Evolutionary conservation across 2,113 vertebrate genomes (phyloP), one percentile per base, ranked within the genome.

Genomic region (Paracanthobrama guichenoti): DNA sequence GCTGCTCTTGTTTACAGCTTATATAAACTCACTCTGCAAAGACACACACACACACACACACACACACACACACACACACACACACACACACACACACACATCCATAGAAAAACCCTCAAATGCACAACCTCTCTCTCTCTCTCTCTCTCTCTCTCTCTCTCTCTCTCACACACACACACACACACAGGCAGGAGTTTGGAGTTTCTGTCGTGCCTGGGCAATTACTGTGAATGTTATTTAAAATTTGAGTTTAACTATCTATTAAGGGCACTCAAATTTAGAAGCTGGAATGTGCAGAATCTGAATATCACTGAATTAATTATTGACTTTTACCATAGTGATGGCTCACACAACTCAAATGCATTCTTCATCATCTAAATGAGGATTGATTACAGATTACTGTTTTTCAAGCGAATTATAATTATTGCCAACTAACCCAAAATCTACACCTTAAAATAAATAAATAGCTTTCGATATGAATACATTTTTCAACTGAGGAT

Each of bases 1-100:
- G 85, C 83, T 44, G 77, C 85, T 79, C 88, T 89, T 89, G 88
- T 88, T 88, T 87, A 89, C 88, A 66, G 74, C 85, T 88, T 88
- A 88, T 87, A 85, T 89, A 88, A 89, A 86, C 85, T 83, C 83
- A 53, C 66, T 62, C 85, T 71, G 76, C 81, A 84, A 76, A 86
- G 44, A 62, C 26, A 87, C 22, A 35, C 67, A 62, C 83, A 26
- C 67, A 48, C 55, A 67, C 46, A 8, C 48, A 35, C 26, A 48
- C 24, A 62, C 66, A 78, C 60, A n/a, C n/a, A n/a, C n/a, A n/a
- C n/a, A n/a, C n/a, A n/a, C n/a, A 69, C 50, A 18, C 80, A 72
- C 20, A 73, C 48, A 73, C 46, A n/a, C 57, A 48, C 50, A 35
- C 35, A 35, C 35, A 35, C 35, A 35, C 3, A 42, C 57, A 75